These are phyloP conservation scores for Atta cephalotes DNA, from an alignment of 1,140 invertebrate species.

Conservation along the genomic window DNA sequence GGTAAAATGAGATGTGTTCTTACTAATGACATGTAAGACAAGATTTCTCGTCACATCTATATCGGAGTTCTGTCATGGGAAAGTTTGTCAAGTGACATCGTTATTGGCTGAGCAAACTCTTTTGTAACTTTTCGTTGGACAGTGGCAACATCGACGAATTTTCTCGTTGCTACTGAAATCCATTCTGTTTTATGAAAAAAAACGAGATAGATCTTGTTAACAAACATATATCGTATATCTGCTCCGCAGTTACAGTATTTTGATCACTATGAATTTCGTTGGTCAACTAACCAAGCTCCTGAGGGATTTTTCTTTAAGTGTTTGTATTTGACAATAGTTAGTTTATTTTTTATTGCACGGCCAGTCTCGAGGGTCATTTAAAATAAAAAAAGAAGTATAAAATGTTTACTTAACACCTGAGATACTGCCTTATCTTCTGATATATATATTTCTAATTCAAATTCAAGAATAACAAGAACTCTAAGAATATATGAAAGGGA, in stretches of 20 bases:
- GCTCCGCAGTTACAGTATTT: conserved; percentile 4
- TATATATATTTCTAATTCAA: background rate
- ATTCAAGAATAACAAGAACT: background rate
- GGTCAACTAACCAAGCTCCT: background rate
- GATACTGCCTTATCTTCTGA: no score
- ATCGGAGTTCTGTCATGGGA: background rate
- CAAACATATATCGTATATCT: background rate
- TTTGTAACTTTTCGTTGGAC: conserved; percentile 5
- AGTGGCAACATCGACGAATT: conserved; percentile 17
- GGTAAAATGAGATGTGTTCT: conserved; percentile 11
- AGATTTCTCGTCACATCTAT: conserved; percentile 30
- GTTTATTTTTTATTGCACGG: background rate
- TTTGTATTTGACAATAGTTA: background rate
- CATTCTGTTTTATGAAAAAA: background rate
- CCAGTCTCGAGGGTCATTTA: no score
- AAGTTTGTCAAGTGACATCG: conserved; percentile 31
- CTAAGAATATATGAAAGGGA: background rate
- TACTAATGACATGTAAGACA: background rate
- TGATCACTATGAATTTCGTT: background rate
- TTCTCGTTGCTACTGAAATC: conserved; percentile 21
- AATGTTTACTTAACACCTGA: no score
- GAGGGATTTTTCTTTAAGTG: background rate
- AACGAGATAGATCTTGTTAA: background rate
- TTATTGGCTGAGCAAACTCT: conserved; percentile 1
- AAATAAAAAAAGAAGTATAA: no score